Evolutionary conservation across 2,888 invertebrate genomes (phyloP), one percentile per base, ranked within the genome.

Genomic region (Mythimna pallens): DNA sequence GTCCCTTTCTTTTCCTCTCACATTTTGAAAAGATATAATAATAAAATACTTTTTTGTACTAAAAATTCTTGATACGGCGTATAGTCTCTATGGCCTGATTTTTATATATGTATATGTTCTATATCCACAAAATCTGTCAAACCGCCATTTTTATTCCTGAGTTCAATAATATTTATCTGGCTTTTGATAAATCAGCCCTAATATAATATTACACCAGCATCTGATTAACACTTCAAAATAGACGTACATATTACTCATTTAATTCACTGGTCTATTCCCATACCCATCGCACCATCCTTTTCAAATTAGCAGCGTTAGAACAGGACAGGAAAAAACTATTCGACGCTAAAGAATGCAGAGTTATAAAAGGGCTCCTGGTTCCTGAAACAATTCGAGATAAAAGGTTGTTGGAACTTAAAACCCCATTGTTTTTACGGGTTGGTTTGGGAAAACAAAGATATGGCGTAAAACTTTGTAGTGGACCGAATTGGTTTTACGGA

Each of bases 341-440:
- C 36, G 40, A 71, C 55, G 52, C 58, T 54, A 68, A 71, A 74
- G 59, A 73, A 75, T 36, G 55, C 52, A 7, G 0, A 14, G 12
- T 9, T 65, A 47, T 54, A 76, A 74, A 78, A 72, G 52, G 64
- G 65, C 55, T 65, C 52, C 80, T 78, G 84, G 68, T 52, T 65
- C 63, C 82, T 86, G 87, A 80, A 86, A 86, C 83, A 89, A 87
- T 83, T 73, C 75, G 79, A 83, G 87, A 87, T 89, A 89, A 88
- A 89, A 87, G 80, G 72, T 76, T 66, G 66, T 65, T 59, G 67
- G 80, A 74, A 82, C 64, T 82, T 78, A 78, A 88, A 85, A 77
- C 74, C 64, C 67, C 36, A 59, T 78, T 88, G 82, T 88, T 88
- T 86, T 88, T 83, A 79, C 81, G 76, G 65, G 69, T 62, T 65